Evolutionary conservation across 2,113 vertebrate genomes (phyloP).

Genomic region (Alethe castanea): DNA sequence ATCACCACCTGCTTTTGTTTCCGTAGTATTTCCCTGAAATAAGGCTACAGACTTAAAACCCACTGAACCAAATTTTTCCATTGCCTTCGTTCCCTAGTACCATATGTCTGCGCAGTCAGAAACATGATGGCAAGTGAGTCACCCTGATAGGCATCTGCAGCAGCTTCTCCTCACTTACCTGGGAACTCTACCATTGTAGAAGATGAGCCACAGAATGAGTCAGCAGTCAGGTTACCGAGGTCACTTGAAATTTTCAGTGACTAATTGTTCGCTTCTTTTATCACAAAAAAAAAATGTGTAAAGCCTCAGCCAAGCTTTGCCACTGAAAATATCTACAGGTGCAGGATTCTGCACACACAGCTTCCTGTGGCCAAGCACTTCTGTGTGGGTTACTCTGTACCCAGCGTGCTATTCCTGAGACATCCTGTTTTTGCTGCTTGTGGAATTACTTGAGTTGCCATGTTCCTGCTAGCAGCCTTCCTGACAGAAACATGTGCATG

Average conservation of each 20-base stretch:
- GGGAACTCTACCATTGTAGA: neutral
- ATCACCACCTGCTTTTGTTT: neutral
- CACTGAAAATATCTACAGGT: neutral
- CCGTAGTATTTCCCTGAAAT: neutral
- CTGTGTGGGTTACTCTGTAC: neutral
- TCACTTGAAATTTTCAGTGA: neutral
- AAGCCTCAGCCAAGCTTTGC: neutral
- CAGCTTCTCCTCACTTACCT: neutral
- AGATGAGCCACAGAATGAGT: neutral
- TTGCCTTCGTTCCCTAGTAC: neutral
- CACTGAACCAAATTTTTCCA: neutral
- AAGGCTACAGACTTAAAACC: neutral
- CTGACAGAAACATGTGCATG: neutral
- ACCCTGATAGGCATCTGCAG: neutral
- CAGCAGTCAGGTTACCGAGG: neutral
- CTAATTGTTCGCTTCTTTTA: neutral
- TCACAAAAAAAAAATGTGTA: neutral
- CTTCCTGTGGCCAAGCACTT: neutral
- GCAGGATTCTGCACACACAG: neutral
- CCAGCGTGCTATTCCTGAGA: neutral
- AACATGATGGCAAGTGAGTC: neutral
- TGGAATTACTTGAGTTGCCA: neutral
- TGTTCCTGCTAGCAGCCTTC: conserved; percentile 12
- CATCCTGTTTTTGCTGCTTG: neutral
- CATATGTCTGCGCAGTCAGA: accelerated